Conservation (phyloP, 1,140 invertebrate species). For the Heliothis virescens region DNA sequence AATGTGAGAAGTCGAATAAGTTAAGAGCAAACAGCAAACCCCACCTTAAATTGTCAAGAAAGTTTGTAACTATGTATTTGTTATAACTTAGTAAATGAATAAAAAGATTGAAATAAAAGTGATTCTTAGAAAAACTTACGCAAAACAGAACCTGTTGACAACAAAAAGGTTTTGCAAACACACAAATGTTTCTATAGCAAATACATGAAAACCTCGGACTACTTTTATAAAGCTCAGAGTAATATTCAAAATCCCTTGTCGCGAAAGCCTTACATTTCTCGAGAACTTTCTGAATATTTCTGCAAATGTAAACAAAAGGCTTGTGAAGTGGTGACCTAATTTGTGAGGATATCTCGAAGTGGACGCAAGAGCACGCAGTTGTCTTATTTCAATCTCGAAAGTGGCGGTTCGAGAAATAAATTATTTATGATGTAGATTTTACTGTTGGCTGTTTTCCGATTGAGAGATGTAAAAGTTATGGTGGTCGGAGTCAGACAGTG, state of each 20-base stretch:
- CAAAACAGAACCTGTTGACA: no score
- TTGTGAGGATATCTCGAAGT: conserved; percentile 4
- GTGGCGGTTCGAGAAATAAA: conserved; percentile 20
- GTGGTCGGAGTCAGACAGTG: background rate
- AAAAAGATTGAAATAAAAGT: no score
- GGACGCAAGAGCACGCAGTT: background rate
- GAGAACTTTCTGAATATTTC: background rate
- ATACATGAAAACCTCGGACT: no score
- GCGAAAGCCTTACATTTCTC: conserved; percentile 7
- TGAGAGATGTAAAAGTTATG: background rate
- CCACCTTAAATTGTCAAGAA: no score
- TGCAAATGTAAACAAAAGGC: conserved; percentile 14
- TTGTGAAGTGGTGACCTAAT: conserved; percentile 8
- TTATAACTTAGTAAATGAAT: no score
- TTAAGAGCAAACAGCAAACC: no score
- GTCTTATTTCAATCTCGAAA: conserved; percentile 21
- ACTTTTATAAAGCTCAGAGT: background rate
- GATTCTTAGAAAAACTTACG: no score
- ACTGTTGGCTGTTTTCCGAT: background rate
- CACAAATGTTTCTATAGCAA: no score
- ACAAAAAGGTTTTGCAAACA: no score
- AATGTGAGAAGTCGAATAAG: no score
- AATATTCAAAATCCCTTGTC: conserved; percentile 5
- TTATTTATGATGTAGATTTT: background rate
- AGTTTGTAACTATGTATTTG: no score